These are phyloP conservation scores for Girardia tigrina DNA, from an alignment of 2,888 invertebrate species.

Conservation along the genomic window DNA sequence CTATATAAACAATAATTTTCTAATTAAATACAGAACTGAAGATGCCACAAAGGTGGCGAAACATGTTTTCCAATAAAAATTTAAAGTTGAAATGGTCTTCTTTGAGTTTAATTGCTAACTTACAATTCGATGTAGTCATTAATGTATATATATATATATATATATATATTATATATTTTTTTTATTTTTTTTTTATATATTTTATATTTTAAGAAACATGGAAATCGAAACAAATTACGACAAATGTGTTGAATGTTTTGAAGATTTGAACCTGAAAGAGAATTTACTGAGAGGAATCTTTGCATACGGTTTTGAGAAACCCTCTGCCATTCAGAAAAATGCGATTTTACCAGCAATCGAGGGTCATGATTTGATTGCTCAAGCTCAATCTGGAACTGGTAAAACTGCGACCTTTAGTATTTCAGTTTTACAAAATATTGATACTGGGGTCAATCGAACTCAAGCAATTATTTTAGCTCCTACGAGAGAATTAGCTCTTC, in stretches of 20 bases:
- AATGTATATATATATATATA: too few relatives aligned
- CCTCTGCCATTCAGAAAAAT: conserved; percentile 95
- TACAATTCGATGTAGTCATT: too few relatives aligned
- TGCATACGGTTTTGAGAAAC: conserved; percentile 98
- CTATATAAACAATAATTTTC: too few relatives aligned
- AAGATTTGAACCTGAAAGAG: conserved; percentile 92
- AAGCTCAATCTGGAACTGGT: conserved; percentile 97
- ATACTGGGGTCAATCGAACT: conserved; percentile 63
- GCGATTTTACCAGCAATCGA: conserved; percentile 84
- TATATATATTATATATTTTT: too few relatives aligned
- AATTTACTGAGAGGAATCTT: conserved; percentile 90
- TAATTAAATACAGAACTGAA: too few relatives aligned
- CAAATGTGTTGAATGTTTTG: conserved; percentile 57
- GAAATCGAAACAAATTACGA: conserved; percentile 38
- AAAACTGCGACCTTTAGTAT: conserved; percentile 99
- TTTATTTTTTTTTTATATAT: too few relatives aligned
- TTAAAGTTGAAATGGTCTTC: too few relatives aligned
- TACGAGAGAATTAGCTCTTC: conserved; percentile 68
- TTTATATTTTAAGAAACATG: too few relatives aligned
- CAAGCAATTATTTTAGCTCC: conserved; percentile 96
- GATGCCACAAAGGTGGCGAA: too few relatives aligned
- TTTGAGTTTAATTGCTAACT: too few relatives aligned
- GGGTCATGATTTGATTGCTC: conserved; percentile 85
- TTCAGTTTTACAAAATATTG: conserved; percentile 68
- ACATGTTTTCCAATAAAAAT: too few relatives aligned